Conservation (phyloP, 2,888 invertebrate species). For the Nymphalis urticae region DNA sequence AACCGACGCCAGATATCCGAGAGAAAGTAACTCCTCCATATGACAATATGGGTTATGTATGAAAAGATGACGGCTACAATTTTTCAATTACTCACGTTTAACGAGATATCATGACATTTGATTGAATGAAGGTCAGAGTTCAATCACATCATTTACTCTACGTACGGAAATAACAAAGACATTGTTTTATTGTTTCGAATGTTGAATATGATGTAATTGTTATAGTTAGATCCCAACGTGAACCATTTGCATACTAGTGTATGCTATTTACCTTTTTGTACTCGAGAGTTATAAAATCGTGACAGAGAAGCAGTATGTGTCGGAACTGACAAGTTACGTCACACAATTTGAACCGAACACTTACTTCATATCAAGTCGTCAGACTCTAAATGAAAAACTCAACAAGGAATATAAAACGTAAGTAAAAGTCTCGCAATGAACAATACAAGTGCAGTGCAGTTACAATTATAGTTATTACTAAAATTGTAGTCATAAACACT, state of each 20-base stretch:
- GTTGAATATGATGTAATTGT: background rate
- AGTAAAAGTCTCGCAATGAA: slow-evolving; percentile 8
- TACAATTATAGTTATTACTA: slow-evolving; percentile 19
- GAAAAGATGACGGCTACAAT: slow-evolving; percentile 45
- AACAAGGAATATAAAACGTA: slow-evolving; percentile 10
- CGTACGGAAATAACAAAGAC: background rate
- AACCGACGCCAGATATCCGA: slow-evolving; percentile 32
- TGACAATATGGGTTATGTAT: slow-evolving; percentile 29
- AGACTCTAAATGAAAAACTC: background rate
- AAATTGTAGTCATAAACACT: slow-evolving; percentile 17
- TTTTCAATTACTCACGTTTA: slow-evolving; percentile 57
- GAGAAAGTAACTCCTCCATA: slow-evolving; percentile 36
- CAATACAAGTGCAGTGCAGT: slow-evolving; percentile 5
- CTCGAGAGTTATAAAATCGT: background rate
- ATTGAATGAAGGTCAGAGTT: slow-evolving; percentile 46
- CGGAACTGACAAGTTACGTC: too few species aligned
- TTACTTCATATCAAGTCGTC: too few species aligned
- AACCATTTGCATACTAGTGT: background rate
- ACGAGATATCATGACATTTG: slow-evolving; percentile 57
- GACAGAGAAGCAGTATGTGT: background rate
- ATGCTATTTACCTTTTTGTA: background rate
- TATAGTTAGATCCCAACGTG: background rate
- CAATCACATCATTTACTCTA: slow-evolving; percentile 28
- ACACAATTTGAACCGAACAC: too few species aligned
- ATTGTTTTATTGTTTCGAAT: background rate